Percentiles rank a stretch among this genome's conserved stretches.
Conservation (phyloP, 1,140 invertebrate species). For the Drosophila neocordata region DNA sequence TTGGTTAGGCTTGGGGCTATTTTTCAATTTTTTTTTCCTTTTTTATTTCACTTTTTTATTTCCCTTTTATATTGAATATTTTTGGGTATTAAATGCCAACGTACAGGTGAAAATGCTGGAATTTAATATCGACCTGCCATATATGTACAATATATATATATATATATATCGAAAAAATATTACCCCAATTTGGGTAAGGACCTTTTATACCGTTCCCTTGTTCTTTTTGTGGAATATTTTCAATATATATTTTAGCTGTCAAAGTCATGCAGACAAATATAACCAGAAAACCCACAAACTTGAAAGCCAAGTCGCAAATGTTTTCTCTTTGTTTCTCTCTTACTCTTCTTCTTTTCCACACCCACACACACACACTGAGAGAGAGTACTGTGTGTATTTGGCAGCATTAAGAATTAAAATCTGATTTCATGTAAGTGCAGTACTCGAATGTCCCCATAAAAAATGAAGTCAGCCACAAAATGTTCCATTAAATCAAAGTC, state of each 20-base stretch:
- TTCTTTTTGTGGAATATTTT: conserved; percentile 30
- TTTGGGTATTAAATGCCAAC: conserved; percentile 33
- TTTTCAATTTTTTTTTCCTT: background rate
- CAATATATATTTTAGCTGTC: conserved; percentile 73
- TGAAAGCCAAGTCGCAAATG: conserved; percentile 14
- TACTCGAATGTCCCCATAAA: conserved; percentile 33
- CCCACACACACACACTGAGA: background rate
- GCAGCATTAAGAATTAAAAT: conserved; percentile 64
- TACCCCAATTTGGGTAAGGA: conserved; percentile 7
- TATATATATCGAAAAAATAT: conserved; percentile 12
- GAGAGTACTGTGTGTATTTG: conserved; percentile 5
- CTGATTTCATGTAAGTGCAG: conserved; percentile 47
- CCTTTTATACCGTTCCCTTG: background rate
- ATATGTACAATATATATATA: too few relatives aligned
- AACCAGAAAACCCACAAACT: conserved; percentile 25
- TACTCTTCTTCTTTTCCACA: background rate
- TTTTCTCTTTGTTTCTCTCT: background rate
- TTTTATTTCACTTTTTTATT: background rate
- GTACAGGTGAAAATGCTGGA: conserved; percentile 34
- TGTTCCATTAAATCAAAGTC: conserved; percentile 60
- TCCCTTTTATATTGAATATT: conserved; percentile 55
- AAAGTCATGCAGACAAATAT: conserved; percentile 42
- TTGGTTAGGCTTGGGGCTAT: conserved; percentile 37
- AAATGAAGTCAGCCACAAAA: conserved; percentile 29
- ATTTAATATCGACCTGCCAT: conserved; percentile 60